A percentile compares a stretch with the other conserved stretches of the same genome.
Conservation (phyloP, 2,888 invertebrate genomes). For the Temnothorax ravouxi region DNA sequence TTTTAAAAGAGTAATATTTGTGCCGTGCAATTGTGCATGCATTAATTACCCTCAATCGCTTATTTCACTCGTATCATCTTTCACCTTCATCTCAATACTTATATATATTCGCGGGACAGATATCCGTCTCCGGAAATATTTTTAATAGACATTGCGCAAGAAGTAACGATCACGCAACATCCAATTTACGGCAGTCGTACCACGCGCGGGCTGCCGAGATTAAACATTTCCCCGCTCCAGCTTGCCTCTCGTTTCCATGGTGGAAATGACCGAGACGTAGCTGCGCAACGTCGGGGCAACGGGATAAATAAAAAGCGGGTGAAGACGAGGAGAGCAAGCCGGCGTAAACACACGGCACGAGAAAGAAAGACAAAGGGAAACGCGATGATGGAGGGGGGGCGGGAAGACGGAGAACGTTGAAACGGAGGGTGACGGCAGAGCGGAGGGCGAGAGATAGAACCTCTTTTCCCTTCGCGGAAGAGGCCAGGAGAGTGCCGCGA, state of each 20-base stretch:
- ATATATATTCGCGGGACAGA: constrained; percentile 67
- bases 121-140: constrained; percentile 64
- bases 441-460: constrained; percentile 56
- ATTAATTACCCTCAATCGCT: constrained; percentile 62
- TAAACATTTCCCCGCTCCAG: constrained; percentile 62
- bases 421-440: constrained; percentile 14
- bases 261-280: constrained; percentile 75
- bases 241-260: constrained; percentile 67
- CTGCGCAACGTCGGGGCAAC: constrained; percentile 68
- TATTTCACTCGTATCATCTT: constrained; percentile 33
- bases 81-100: constrained; percentile 48
- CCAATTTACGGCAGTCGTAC: constrained; percentile 70
- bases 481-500: constrained; percentile 74
- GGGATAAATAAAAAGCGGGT: constrained; percentile 76
- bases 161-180: constrained; percentile 71
- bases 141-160: constrained; percentile 60
- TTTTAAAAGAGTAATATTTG: not conserved
- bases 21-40: constrained; percentile 20
- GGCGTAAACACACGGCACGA: constrained; percentile 23
- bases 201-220: constrained; percentile 57
- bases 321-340: constrained; percentile 29
- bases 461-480: constrained; percentile 61
- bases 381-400: constrained; percentile 32
- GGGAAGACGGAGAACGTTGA: constrained; percentile 27
- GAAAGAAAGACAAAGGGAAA: constrained; percentile 31